Conservation (phyloP, 2,113 vertebrate genomes). For the Picathartes gymnocephalus region DNA sequence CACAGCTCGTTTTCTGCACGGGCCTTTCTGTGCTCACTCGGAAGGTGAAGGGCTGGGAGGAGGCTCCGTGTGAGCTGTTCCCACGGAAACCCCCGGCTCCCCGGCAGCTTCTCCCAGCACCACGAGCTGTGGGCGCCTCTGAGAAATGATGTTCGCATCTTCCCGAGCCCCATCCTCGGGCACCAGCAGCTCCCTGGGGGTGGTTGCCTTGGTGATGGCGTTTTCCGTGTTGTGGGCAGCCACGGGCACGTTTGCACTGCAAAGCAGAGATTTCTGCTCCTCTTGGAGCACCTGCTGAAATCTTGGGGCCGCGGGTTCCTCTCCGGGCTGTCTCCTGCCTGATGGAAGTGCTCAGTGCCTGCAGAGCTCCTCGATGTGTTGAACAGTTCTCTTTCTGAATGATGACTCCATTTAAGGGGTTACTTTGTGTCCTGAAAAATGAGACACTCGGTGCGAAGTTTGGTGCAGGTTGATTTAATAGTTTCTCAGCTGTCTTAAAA, state of each 20-base stretch:
- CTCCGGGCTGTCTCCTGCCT: neutral
- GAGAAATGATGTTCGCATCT: neutral
- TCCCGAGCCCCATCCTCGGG: neutral
- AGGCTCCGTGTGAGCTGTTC: neutral
- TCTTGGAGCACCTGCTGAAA: neutral
- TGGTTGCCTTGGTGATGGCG: neutral
- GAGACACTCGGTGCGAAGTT: rapidly evolving
- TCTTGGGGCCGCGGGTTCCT: rapidly evolving
- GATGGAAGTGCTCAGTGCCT: neutral
- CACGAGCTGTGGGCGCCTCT: neutral
- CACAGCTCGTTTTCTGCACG: rapidly evolving
- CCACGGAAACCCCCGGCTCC: conserved; percentile 13
- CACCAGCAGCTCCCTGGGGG: neutral
- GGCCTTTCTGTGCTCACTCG: neutral
- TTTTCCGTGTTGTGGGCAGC: neutral
- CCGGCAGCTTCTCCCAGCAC: neutral
- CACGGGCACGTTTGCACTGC: neutral
- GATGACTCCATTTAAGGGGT: neutral
- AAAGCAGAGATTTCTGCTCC: neutral
- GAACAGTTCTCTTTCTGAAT: neutral
- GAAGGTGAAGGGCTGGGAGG: neutral
- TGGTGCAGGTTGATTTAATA: neutral
- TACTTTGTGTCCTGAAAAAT: neutral
- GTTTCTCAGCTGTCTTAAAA: neutral
- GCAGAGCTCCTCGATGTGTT: neutral